Percentiles rank a stretch among this genome's conserved stretches.
phyloP scores from a whole-genome alignment of 2,797 vertebrate species.

The Craterocephalus amniculus region DNA sequence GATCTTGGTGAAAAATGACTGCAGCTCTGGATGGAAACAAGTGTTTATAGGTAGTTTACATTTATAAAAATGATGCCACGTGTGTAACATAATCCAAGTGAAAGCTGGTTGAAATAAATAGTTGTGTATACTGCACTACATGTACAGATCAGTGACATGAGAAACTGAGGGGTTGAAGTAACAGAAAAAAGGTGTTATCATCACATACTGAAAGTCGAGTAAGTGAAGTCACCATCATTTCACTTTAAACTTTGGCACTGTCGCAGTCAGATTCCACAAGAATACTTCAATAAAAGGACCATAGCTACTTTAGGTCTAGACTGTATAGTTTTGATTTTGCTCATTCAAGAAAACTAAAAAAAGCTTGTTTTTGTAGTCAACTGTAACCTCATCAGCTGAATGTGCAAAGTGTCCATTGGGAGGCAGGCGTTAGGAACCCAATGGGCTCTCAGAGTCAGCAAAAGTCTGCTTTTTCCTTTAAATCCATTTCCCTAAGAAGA shows the following conservation, averaged over 20 bases:
- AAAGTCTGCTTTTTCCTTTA: constrained; percentile 52
- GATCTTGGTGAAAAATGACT: too few species aligned
- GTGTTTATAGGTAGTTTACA: too few species aligned
- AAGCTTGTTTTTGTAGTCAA: constrained; percentile 43
- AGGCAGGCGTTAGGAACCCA: constrained; percentile 54
- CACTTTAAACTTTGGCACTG: constrained; percentile 23
- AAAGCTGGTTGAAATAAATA: background rate
- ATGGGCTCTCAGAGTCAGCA: constrained; percentile 50
- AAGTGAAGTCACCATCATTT: constrained; percentile 30
- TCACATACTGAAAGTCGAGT: constrained; percentile 16
- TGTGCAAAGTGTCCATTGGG: constrained; percentile 39
- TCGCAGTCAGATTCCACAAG: background rate
- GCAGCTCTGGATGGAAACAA: too few species aligned
- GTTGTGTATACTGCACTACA: background rate
- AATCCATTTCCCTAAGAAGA: constrained; percentile 63
- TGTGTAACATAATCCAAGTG: background rate
- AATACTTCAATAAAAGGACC: constrained; percentile 50
- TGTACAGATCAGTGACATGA: background rate
- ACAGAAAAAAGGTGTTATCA: constrained; percentile 1
- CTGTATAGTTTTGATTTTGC: constrained; percentile 48
- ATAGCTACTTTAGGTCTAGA: constrained; percentile 36
- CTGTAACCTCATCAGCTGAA: constrained; percentile 54
- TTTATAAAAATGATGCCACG: background rate
- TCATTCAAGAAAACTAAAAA: constrained; percentile 38
- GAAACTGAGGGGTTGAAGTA: background rate